These are phyloP conservation scores for Gavia stellata DNA, from an alignment of 2,113 vertebrate species.

Conservation along the genomic window DNA sequence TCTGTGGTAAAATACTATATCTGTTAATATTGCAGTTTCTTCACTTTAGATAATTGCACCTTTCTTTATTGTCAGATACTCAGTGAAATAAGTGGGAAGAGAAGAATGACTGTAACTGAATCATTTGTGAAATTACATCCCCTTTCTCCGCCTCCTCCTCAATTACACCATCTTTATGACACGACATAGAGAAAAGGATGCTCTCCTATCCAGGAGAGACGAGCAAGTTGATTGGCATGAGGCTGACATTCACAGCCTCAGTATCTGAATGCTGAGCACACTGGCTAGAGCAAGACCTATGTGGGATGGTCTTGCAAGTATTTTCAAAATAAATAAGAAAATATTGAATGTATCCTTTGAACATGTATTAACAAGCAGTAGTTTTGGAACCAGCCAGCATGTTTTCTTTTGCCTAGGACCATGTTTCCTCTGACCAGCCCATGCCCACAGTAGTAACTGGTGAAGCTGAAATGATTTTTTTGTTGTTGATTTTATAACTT, in stretches of 20 bases:
- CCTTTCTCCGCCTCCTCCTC: neutral
- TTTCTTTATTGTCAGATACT: slow-evolving; percentile 20
- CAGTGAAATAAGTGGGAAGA: neutral
- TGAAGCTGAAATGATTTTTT: neutral
- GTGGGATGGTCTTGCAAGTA: neutral
- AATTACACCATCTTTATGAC: neutral
- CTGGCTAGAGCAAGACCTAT: neutral
- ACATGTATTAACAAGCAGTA: neutral
- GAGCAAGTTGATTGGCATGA: neutral
- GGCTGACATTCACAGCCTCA: neutral
- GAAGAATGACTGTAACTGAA: neutral
- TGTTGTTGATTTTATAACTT: neutral
- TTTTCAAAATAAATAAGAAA: neutral
- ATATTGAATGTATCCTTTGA: neutral
- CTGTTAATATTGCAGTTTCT: slow-evolving; percentile 27
- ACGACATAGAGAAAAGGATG: neutral
- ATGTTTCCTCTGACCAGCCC: neutral
- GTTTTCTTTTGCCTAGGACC: neutral
- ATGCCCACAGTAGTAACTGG: neutral
- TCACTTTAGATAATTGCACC: slow-evolving; percentile 32
- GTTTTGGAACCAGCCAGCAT: neutral
- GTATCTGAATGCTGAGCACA: neutral
- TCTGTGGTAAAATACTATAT: neutral
- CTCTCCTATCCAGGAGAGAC: neutral
- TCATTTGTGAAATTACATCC: neutral